These are phyloP conservation scores for Ctenodactylus gundi DNA, from an alignment of 2,113 vertebrate genomes.

Conservation along the genomic window DNA sequence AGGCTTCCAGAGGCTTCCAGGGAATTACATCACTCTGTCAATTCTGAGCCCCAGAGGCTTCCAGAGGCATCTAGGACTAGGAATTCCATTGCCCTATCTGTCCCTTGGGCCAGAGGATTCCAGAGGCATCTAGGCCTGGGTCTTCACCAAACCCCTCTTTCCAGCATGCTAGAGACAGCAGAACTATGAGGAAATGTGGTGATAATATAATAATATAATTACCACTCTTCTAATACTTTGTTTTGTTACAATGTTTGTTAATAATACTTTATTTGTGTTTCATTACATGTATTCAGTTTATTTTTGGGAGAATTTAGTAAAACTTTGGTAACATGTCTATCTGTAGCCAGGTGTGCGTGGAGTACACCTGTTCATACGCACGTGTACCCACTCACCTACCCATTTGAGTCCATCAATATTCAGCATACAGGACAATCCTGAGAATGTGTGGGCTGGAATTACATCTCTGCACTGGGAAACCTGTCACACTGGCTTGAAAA, in stretches of 20 bases:
- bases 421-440: neutral
- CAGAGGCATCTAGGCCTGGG: too few species aligned
- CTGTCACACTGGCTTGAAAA: neutral
- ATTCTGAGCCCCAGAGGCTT: too few species aligned
- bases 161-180: too few species aligned
- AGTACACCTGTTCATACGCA: accelerated
- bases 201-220: neutral
- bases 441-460: accelerated
- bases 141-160: too few species aligned
- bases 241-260: too few species aligned
- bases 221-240: neutral
- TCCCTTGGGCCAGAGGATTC: too few species aligned
- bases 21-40: too few species aligned
- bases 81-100: too few species aligned
- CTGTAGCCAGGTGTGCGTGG: neutral
- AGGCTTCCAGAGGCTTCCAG: too few species aligned
- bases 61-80: too few species aligned
- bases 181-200: too few species aligned
- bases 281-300: neutral
- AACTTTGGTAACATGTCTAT: neutral
- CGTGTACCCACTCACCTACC: accelerated
- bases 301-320: neutral
- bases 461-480: accelerated
- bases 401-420: accelerated
- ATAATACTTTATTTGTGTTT: neutral